Percentiles rank a stretch among this genome's conserved stretches.
These are phyloP conservation scores for Toxotes lorentzi DNA, from an alignment of 2,797 vertebrate species.

Conservation along the genomic window DNA sequence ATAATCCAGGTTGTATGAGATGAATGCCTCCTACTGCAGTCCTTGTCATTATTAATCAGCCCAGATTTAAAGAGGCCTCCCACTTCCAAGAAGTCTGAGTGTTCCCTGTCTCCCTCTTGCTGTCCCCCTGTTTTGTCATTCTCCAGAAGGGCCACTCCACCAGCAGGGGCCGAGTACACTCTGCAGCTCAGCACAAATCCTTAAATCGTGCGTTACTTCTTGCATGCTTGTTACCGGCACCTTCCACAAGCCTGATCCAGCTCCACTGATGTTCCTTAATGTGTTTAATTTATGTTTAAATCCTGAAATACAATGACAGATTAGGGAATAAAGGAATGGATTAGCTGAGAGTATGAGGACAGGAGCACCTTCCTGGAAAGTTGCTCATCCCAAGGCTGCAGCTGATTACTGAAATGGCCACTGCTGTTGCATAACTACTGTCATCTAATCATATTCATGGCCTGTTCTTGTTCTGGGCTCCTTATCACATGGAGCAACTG, in stretches of 20 bases:
- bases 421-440: slow-evolving; percentile 73
- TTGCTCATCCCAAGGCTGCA: slow-evolving; percentile 52
- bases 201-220: not conserved
- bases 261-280: not conserved
- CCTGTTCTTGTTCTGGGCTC: slow-evolving; percentile 33
- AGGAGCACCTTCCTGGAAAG: slow-evolving; percentile 38
- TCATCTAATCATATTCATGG: slow-evolving; percentile 75
- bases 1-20: slow-evolving; percentile 29
- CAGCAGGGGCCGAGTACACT: slow-evolving; percentile 39
- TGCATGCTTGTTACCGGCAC: not conserved
- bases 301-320: not conserved
- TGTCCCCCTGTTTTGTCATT: slow-evolving; percentile 14
- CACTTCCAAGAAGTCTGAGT: slow-evolving; percentile 3
- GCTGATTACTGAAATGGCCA: slow-evolving; percentile 74
- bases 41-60: slow-evolving; percentile 40
- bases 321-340: slow-evolving; percentile 4
- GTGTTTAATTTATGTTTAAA: not conserved
- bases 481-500: slow-evolving; percentile 33
- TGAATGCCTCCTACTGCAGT: slow-evolving; percentile 1
- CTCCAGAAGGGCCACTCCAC: slow-evolving; percentile 61
- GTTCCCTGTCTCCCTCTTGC: not conserved
- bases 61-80: slow-evolving; percentile 38
- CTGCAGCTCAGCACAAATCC: slow-evolving; percentile 1
- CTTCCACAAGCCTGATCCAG: not conserved
- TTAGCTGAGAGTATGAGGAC: not conserved